Conservation (phyloP, 2,888 invertebrate species). For the Sarcophaga caerulescens region DNA sequence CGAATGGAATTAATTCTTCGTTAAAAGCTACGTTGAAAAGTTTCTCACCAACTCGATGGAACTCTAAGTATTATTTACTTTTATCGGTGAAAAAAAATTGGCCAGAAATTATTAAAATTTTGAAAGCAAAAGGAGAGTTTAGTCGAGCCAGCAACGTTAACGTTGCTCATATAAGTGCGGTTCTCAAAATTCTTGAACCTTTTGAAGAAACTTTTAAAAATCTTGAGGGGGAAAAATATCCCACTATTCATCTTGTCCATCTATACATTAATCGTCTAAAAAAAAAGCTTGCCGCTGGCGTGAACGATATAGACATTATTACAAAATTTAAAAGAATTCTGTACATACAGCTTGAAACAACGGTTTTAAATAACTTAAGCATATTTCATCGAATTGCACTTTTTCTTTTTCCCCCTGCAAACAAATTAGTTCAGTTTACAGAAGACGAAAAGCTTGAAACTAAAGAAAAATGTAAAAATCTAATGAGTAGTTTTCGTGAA, state of each 20-base stretch:
- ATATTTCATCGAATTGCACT: conserved; percentile 63
- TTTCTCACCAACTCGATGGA: neutral
- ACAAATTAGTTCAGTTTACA: conserved; percentile 59
- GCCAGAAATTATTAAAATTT: conserved; percentile 5
- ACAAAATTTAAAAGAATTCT: neutral
- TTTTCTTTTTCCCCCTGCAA: conserved; percentile 67
- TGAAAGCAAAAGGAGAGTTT: conserved; percentile 22
- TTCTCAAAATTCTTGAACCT: neutral
- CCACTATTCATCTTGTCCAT: neutral
- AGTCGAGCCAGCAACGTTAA: conserved; percentile 4
- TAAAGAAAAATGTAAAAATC: conserved; percentile 49
- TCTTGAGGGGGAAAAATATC: neutral
- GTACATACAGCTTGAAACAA: conserved; percentile 15
- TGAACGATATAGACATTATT: neutral
- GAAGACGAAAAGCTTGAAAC: conserved; percentile 48
- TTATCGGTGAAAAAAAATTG: conserved; percentile 8
- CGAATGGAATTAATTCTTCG: too few relatives aligned
- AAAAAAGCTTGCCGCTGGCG: neutral
- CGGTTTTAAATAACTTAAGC: conserved; percentile 46
- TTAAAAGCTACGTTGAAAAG: too few relatives aligned
- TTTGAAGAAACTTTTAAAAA: neutral
- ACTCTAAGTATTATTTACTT: conserved; percentile 24
- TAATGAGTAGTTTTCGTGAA: conserved; percentile 13
- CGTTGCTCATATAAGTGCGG: conserved; percentile 1
- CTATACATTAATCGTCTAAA: neutral